phyloP scores from a whole-genome alignment of 2,888 invertebrate species.

The Scaptomyza polygonia region DNA sequence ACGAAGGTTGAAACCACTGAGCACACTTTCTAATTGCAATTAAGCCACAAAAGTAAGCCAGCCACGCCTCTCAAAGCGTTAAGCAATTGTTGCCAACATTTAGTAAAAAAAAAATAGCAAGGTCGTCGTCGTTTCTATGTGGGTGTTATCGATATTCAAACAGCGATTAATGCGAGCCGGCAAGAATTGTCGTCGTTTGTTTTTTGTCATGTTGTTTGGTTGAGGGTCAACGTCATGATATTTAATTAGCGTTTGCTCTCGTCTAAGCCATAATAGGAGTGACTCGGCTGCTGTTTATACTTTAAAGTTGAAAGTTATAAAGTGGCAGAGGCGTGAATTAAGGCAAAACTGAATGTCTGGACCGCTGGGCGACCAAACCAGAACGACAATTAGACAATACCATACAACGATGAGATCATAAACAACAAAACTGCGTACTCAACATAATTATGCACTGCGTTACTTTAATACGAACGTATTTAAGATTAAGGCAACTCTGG shows the following conservation, averaged over 20 bases:
- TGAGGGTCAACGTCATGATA: conserved; percentile 66
- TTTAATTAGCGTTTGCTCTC: conserved; percentile 42
- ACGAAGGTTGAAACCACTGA: conserved; percentile 43
- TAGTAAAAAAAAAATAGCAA: conserved; percentile 46
- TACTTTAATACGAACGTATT: conserved; percentile 9
- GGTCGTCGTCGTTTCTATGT: conserved; percentile 42
- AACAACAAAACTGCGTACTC: conserved; percentile 31
- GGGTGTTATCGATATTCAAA: conserved; percentile 52
- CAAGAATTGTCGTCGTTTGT: conserved; percentile 24
- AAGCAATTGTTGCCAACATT: conserved; percentile 41
- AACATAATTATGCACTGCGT: conserved; percentile 36
- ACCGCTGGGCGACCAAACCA: conserved; percentile 28
- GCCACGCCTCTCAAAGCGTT: conserved; percentile 29
- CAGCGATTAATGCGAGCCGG: conserved; percentile 38
- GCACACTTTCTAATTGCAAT: conserved; percentile 50
- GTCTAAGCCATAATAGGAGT: conserved; percentile 61
- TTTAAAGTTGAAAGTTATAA: conserved; percentile 36
- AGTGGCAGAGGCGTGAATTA: conserved; percentile 68
- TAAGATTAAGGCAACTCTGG: conserved; percentile 16
- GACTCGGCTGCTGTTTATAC: conserved; percentile 62
- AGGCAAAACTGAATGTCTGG: conserved; percentile 57
- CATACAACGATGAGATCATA: conserved; percentile 51
- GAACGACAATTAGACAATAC: conserved; percentile 50
- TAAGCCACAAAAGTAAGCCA: conserved; percentile 15
- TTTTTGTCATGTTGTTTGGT: conserved; percentile 8